Base-by-base conservation (phyloP, 2,888 invertebrate species). In the Quadriops clusia region DNA sequence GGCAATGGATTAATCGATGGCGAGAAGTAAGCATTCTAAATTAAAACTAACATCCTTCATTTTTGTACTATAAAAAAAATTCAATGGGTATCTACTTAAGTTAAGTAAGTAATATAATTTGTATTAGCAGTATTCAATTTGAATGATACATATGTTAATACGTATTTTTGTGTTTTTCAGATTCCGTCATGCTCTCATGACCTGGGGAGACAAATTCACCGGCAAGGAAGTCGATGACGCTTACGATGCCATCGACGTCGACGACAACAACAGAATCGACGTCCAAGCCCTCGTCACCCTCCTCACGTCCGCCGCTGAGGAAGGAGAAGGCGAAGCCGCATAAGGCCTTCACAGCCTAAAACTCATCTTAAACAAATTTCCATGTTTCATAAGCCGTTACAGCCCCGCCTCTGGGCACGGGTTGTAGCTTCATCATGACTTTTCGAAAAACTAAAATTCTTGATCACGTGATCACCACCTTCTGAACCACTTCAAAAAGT, bases 161-260 rank as follows among this genome's bases (percentile, higher is more conserved):
- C n/a, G n/a, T n/a, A 13, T 24, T 17, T 27, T 9, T 9, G 28
- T 34, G 40, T 39, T 36, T 49, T 54, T 3, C 47, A 76, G 80
- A 61, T 70, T 91, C 67, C 81, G 86, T 66, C 84, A 85, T 65
- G 83, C 87, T 50, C 74, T 91, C 60, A 81, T 85, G 78, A 85
- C 82, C 67, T 91, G 81, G 76, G 90, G 91, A 47, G 90, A 91
- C 60, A 90, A 86, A 68, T 91, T 91, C 77, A 67, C 75, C 61
- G 69, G 74, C 52, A 78, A 83, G 60, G 89, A 90, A 62, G 82
- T 84, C 54, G 85, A 89, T 62, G 89, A 90, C 60, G 89, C 89
- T 42, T 89, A 78, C 67, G 89, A 89, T 66, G 83, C 86, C 66
- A 86, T 91, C 78, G 80, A 81, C 38, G 84, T 90, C 59, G 90